A percentile compares a stretch with the other conserved stretches of the same genome.
These are phyloP conservation scores for Siphlonurus alternatus DNA, from an alignment of 2,888 invertebrate genomes.

Conservation along the genomic window DNA sequence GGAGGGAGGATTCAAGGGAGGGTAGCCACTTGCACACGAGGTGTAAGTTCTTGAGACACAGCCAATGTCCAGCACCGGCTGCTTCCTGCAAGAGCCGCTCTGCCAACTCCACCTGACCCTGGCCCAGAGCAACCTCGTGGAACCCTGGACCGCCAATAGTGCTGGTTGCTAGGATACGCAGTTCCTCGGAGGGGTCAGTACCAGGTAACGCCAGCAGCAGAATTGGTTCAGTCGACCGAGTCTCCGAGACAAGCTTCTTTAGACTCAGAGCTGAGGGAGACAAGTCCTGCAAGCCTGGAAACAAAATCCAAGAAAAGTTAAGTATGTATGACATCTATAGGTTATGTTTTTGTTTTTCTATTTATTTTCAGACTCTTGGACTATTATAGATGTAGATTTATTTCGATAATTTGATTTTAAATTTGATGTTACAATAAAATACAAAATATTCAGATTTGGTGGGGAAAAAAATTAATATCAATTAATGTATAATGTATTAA, in stretches of 20 bases:
- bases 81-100: slow-evolving; percentile 38
- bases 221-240: slow-evolving; percentile 46
- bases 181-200: slow-evolving; percentile 75
- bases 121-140: slow-evolving; percentile 59
- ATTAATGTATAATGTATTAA: too few relatives aligned
- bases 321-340: too few relatives aligned
- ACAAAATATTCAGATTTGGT: too few relatives aligned
- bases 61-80: slow-evolving; percentile 48
- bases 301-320: too few relatives aligned
- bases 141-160: slow-evolving; percentile 32
- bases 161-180: slow-evolving; percentile 44
- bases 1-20: slow-evolving; percentile 48
- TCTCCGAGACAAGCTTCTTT: slow-evolving; percentile 37
- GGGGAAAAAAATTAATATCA: too few relatives aligned
- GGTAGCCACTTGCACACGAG: slow-evolving; percentile 53
- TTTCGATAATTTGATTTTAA: too few relatives aligned
- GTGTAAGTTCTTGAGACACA: slow-evolving; percentile 68
- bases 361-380: background rate
- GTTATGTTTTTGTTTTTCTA: too few relatives aligned
- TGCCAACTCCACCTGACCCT: slow-evolving; percentile 53
- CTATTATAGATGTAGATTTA: background rate
- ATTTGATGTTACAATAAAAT: too few relatives aligned
- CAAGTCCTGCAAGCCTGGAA: slow-evolving; percentile 32
- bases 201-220: slow-evolving; percentile 76
- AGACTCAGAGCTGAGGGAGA: slow-evolving; percentile 40